Evolutionary conservation across 2,797 vertebrate genomes (phyloP).

Genomic region (Melanogrammus aeglefinus): DNA sequence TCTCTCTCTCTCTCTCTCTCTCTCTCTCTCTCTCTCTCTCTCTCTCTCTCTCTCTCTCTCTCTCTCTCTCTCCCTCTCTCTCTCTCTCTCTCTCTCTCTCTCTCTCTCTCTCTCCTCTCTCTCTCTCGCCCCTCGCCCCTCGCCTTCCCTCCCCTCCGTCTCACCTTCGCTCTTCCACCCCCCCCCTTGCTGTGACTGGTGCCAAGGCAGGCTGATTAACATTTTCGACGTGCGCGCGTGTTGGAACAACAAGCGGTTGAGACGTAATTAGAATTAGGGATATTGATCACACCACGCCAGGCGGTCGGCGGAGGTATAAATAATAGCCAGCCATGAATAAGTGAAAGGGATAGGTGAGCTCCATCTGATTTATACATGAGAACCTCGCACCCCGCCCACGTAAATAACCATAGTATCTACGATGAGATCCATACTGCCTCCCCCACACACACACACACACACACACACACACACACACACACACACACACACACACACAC

Average conservation of each 20-base stretch:
- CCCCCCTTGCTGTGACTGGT: constrained; percentile 31
- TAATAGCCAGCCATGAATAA: constrained; percentile 79
- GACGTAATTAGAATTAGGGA: constrained; percentile 82
- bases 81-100: constrained; percentile 22
- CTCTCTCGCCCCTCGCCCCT: constrained; percentile 47
- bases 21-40: constrained; percentile 32
- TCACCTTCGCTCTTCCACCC: constrained; percentile 38
- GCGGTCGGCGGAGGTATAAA: constrained; percentile 71
- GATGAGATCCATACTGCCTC: constrained; percentile 55
- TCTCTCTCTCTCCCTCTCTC: constrained; percentile 41
- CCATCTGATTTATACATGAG: constrained; percentile 74
- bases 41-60: too few species aligned
- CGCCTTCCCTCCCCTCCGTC: too few species aligned
- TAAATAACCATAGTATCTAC: constrained; percentile 68
- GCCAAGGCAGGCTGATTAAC: constrained; percentile 66
- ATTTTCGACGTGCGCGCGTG: constrained; percentile 72
- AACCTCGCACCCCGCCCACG: constrained; percentile 59
- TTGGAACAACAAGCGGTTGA: constrained; percentile 69
- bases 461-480: too few species aligned
- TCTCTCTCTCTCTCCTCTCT: constrained; percentile 48
- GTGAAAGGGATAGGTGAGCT: constrained; percentile 78
- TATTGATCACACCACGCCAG: constrained; percentile 72
- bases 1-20: constrained; percentile 43
- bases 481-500: too few species aligned
- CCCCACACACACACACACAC: neutral